Evolutionary conservation across 2,888 invertebrate genomes (phyloP).

Genomic region (Dinocampus coccinellae): DNA sequence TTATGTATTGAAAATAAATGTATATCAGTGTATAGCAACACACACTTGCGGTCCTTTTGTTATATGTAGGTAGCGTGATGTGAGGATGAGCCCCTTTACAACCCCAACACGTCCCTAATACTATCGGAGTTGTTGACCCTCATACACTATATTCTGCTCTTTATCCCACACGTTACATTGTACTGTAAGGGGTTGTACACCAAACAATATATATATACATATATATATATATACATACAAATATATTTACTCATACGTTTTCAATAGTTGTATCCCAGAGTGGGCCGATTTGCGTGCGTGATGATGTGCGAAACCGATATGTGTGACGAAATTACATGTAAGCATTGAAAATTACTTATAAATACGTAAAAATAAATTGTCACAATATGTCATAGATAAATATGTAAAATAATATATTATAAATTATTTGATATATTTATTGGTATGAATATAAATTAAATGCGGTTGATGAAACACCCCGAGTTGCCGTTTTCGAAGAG

Average conservation of each 20-base stretch:
- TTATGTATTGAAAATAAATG: not conserved
- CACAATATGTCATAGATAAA: too few relatives aligned
- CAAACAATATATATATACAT: slow-evolving; percentile 1
- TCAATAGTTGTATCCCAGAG: slow-evolving; percentile 55
- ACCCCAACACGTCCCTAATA: slow-evolving; percentile 67
- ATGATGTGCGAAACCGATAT: slow-evolving; percentile 53
- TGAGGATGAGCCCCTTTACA: slow-evolving; percentile 61
- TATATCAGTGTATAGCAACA: not conserved
- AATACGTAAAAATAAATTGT: not conserved
- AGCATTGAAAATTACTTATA: too few relatives aligned
- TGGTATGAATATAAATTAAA: not conserved
- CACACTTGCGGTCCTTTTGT: slow-evolving; percentile 65
- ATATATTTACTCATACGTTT: slow-evolving; percentile 3
- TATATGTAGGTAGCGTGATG: slow-evolving; percentile 47
- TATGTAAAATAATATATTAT: not conserved
- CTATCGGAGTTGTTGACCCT: slow-evolving; percentile 54
- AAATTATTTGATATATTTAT: not conserved
- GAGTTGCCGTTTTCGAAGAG: not conserved
- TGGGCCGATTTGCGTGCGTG: slow-evolving; percentile 61
- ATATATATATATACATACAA: slow-evolving; percentile 50
- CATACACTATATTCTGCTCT: slow-evolving; percentile 30
- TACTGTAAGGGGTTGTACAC: not conserved
- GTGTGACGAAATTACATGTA: slow-evolving; percentile 37
- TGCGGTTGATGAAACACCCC: not conserved
- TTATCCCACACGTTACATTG: slow-evolving; percentile 26